phyloP scores from a whole-genome alignment of 2,797 vertebrate genomes.

The Sebastes trivittatus region DNA sequence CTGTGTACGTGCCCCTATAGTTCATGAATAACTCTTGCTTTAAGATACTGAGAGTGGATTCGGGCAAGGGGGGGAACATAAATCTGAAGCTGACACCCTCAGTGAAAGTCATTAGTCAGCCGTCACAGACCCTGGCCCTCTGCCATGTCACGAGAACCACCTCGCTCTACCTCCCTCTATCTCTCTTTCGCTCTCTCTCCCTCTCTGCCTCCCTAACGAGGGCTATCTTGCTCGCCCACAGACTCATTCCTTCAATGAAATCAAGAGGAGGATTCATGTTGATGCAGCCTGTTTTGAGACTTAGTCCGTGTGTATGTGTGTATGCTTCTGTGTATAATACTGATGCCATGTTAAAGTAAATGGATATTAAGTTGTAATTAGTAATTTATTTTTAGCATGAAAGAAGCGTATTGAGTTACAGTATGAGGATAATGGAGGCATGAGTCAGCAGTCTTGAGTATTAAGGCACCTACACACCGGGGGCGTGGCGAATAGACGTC shows the following conservation, averaged over 20 bases:
- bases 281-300: constrained; percentile 45
- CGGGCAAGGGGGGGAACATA: constrained; percentile 59
- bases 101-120: constrained; percentile 83
- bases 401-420: background rate
- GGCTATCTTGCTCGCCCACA: constrained; percentile 41
- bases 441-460: background rate
- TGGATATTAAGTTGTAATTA: constrained; percentile 14
- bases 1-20: constrained; percentile 26
- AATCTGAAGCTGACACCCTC: constrained; percentile 78
- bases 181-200: background rate
- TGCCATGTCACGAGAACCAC: constrained; percentile 61
- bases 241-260: constrained; percentile 73
- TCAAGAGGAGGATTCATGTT: constrained; percentile 57
- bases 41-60: constrained; percentile 77
- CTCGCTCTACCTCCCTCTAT: background rate
- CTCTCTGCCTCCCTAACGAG: constrained; percentile 24
- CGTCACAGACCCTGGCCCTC: constrained; percentile 67
- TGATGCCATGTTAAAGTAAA: constrained; percentile 16
- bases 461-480: background rate
- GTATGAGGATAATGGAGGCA: constrained; percentile 5
- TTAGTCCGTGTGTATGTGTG: background rate
- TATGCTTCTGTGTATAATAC: background rate
- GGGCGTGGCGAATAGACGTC: too few relatives aligned
- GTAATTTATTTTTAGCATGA: constrained; percentile 16
- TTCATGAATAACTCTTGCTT: constrained; percentile 78